Conservation (phyloP, 2,888 invertebrate genomes). For the Corythucha ciliata region DNA sequence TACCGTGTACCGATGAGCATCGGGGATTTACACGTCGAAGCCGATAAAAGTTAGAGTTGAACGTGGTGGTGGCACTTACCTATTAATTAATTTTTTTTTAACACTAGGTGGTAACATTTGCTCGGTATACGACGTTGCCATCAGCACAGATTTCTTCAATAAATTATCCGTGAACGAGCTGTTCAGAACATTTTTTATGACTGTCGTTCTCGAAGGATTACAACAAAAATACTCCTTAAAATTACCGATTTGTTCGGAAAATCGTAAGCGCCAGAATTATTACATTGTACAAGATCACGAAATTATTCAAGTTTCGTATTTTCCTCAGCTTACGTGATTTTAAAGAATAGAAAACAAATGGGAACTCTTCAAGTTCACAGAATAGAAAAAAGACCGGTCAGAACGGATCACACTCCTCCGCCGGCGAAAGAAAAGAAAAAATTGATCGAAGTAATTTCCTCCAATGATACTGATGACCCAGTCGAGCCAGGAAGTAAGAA, state of each 20-base stretch:
- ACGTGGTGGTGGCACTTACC: not conserved
- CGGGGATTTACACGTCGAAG: slow-evolving; percentile 66
- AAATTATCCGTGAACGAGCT: slow-evolving; percentile 61
- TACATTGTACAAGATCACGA: not conserved
- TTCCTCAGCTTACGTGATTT: slow-evolving; percentile 48
- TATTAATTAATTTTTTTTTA: slow-evolving; percentile 14
- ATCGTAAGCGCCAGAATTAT: slow-evolving; percentile 21
- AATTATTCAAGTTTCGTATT: not conserved
- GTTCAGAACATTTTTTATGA: slow-evolving; percentile 70
- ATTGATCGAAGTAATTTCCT: slow-evolving; percentile 18
- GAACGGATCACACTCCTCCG: slow-evolving; percentile 5
- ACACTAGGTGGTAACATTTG: slow-evolving; percentile 54
- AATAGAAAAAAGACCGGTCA: slow-evolving; percentile 43
- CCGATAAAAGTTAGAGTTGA: slow-evolving; percentile 54
- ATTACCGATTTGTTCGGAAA: slow-evolving; percentile 48
- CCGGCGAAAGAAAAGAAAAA: slow-evolving; percentile 9
- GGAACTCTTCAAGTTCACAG: slow-evolving; percentile 65
- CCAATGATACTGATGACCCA: not conserved
- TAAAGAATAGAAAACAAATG: slow-evolving; percentile 63
- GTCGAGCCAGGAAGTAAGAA: not conserved
- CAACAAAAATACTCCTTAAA: slow-evolving; percentile 67
- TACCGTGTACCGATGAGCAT: slow-evolving; percentile 86
- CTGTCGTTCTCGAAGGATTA: slow-evolving; percentile 67
- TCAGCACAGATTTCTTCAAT: slow-evolving; percentile 65
- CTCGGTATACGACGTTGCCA: slow-evolving; percentile 72